These are phyloP conservation scores for Drosophila eugracilis DNA, from an alignment of 1,140 invertebrate species.

Conservation along the genomic window DNA sequence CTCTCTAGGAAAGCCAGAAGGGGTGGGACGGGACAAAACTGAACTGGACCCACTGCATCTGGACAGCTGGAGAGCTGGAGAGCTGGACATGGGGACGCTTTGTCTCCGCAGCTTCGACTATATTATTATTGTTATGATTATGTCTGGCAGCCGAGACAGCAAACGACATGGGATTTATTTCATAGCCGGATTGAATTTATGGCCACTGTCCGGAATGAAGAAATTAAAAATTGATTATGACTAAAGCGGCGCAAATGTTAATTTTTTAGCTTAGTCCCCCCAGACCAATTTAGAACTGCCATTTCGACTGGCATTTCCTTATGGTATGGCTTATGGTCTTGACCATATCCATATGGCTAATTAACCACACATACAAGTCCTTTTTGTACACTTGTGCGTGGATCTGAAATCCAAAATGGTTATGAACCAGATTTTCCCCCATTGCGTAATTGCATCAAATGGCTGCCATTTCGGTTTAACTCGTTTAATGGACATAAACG, in stretches of 20 bases:
- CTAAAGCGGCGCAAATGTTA: conserved; percentile 73
- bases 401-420: conserved; percentile 42
- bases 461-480: conserved; percentile 40
- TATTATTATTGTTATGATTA: conserved; percentile 82
- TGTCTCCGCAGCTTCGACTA: conserved; percentile 63
- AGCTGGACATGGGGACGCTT: too few species aligned
- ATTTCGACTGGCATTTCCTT: conserved; percentile 44
- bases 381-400: conserved; percentile 5
- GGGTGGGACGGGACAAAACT: too few species aligned
- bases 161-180: conserved; percentile 78
- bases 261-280: conserved; percentile 57
- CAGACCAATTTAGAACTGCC: conserved; percentile 29
- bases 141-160: conserved; percentile 75
- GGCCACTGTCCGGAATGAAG: conserved; percentile 76
- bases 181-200: conserved; percentile 79
- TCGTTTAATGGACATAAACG: conserved; percentile 35
- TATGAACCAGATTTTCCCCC: conserved; percentile 45
- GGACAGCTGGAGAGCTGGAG: too few species aligned
- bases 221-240: conserved; percentile 84
- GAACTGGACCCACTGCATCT: conserved; percentile 21
- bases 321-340: conserved; percentile 1
- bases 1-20: background rate
- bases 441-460: conserved; percentile 47
- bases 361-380: conserved; percentile 46
- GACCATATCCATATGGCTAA: conserved; percentile 31